These are phyloP conservation scores for Cinara cedri DNA, from an alignment of 2,888 invertebrate genomes.

Conservation along the genomic window DNA sequence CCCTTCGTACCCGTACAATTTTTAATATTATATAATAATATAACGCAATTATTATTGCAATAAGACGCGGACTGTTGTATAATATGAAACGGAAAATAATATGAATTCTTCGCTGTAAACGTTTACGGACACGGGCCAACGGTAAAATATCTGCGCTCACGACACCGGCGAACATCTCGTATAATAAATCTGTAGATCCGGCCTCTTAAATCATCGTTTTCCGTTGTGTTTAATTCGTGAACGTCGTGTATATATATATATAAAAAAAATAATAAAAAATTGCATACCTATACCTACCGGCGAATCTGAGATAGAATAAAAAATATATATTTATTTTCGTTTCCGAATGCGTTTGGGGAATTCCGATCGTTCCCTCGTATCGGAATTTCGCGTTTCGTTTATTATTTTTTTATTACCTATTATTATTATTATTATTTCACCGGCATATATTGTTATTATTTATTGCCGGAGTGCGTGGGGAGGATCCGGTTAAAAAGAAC, in stretches of 20 bases:
- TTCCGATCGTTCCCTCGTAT: conserved; percentile 29
- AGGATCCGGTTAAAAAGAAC: neutral
- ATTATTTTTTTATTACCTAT: neutral
- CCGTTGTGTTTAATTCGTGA: conserved; percentile 34
- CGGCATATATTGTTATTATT: conserved; percentile 19
- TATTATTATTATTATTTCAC: conserved; percentile 2
- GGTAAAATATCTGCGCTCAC: neutral
- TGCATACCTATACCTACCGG: no score
- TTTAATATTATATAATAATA: neutral
- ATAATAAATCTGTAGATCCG: conserved; percentile 8
- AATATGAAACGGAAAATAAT: neutral
- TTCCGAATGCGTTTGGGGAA: conserved; percentile 27
- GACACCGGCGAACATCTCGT: no score
- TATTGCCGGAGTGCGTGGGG: neutral
- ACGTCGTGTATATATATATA: conserved; percentile 24
- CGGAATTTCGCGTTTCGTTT: conserved; percentile 13
- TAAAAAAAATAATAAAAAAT: no score
- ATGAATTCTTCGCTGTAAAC: neutral
- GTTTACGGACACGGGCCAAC: neutral
- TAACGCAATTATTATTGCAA: no score
- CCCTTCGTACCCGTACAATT: neutral
- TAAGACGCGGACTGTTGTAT: neutral
- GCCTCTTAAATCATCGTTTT: conserved; percentile 31
- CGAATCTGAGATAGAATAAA: neutral
- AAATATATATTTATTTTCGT: conserved; percentile 10